These are phyloP conservation scores for Notarius lentiginosus DNA, from an alignment of 2,113 vertebrate species.

Conservation along the genomic window DNA sequence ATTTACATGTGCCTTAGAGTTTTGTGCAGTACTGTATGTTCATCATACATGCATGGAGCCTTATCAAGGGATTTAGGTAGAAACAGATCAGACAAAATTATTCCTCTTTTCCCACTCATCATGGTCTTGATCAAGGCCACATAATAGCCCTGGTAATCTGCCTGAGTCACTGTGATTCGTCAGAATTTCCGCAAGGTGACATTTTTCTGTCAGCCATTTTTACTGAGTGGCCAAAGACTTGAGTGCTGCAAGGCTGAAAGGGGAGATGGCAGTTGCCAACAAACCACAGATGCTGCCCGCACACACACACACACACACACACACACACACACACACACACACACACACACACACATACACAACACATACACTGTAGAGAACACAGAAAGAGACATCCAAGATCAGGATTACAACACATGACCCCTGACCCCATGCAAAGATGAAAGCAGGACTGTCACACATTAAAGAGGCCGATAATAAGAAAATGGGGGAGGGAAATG, in stretches of 20 bases:
- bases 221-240: slow-evolving; percentile 44
- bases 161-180: slow-evolving; percentile 27
- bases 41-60: neutral
- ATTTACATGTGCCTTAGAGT: neutral
- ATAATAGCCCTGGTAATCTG: neutral
- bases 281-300: slow-evolving; percentile 7
- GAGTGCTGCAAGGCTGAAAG: slow-evolving; percentile 5
- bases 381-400: slow-evolving; percentile 25
- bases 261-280: neutral
- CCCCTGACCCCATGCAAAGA: slow-evolving; percentile 50
- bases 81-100: neutral
- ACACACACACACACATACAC: neutral
- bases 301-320: slow-evolving; percentile 14
- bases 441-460: slow-evolving; percentile 41
- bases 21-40: neutral
- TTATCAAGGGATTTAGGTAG: neutral
- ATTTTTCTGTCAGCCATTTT: slow-evolving; percentile 28
- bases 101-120: neutral
- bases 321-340: slow-evolving; percentile 7
- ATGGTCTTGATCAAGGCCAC: neutral
- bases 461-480: slow-evolving; percentile 36
- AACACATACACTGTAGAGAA: neutral
- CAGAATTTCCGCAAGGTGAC: slow-evolving; percentile 35
- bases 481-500: neutral
- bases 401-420: slow-evolving; percentile 29